phyloP scores from a whole-genome alignment of 2,888 invertebrate species.

The Eilema griseolum region DNA sequence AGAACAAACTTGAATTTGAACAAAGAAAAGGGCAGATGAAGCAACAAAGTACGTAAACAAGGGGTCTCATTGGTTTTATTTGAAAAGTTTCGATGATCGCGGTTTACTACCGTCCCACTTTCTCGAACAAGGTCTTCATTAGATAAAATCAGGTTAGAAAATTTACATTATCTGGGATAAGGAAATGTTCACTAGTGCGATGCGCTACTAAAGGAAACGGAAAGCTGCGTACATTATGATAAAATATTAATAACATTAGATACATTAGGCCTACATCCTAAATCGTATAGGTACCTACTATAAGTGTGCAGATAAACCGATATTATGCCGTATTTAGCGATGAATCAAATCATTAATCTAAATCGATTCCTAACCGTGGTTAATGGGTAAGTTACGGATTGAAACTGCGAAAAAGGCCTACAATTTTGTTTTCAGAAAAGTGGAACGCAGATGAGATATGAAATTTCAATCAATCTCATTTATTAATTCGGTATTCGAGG shows the following conservation, averaged over 20 bases:
- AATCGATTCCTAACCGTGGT: neutral
- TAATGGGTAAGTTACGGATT: neutral
- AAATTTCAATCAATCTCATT: too few relatives aligned
- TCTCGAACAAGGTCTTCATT: conserved; percentile 53
- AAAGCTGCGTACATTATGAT: conserved; percentile 14
- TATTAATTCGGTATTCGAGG: neutral
- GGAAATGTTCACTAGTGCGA: conserved; percentile 18
- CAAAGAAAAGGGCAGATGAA: conserved; percentile 69
- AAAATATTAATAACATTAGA: neutral
- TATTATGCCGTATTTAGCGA: neutral
- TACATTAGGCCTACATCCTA: neutral
- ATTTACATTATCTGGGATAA: conserved; percentile 44
- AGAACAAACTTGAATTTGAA: conserved; percentile 69
- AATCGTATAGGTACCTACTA: neutral
- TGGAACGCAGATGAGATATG: too few relatives aligned
- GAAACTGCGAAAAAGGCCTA: neutral
- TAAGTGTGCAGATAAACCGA: neutral
- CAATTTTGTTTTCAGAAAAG: neutral
- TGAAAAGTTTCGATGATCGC: conserved; percentile 76
- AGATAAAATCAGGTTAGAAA: conserved; percentile 52
- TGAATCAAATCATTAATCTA: neutral
- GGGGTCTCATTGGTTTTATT: conserved; percentile 78
- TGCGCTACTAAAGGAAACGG: conserved; percentile 3
- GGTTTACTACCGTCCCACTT: conserved; percentile 66
- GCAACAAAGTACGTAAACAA: conserved; percentile 77